A percentile compares a stretch with the other conserved stretches of the same genome.
phyloP scores from a whole-genome alignment of 2,888 invertebrate genomes.

The Meiosimyza decipiens region DNA sequence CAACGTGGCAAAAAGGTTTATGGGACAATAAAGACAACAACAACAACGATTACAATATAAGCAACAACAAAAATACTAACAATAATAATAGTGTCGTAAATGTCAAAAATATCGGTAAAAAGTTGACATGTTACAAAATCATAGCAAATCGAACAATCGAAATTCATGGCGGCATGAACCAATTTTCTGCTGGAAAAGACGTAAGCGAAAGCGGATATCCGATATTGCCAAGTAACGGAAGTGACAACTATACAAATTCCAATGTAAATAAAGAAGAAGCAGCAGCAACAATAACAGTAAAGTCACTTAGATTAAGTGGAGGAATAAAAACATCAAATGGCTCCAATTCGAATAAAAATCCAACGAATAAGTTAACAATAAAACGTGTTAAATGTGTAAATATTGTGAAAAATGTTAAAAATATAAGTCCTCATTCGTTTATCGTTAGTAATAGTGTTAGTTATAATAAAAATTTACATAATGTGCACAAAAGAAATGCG shows the following conservation, averaged over 20 bases:
- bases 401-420: conserved; percentile 14
- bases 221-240: conserved; percentile 12
- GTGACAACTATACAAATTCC: conserved; percentile 29
- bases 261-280: conserved; percentile 41
- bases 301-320: background rate
- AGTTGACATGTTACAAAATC: conserved; percentile 50
- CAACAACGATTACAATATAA: conserved; percentile 30
- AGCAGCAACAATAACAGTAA: background rate
- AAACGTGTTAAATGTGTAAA: conserved; percentile 28
- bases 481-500: conserved; percentile 27
- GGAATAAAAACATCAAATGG: background rate
- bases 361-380: conserved; percentile 28
- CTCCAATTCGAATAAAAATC: conserved; percentile 13
- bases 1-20: conserved; percentile 6
- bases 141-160: conserved; percentile 28
- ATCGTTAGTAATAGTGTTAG: background rate
- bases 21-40: conserved; percentile 16
- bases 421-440: background rate
- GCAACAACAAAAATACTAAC: conserved; percentile 21
- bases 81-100: conserved; percentile 14
- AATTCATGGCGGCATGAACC: conserved; percentile 37
- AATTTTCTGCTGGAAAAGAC: conserved; percentile 51
- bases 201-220: conserved; percentile 45
- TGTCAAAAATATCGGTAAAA: conserved; percentile 26
- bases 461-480: conserved; percentile 18